Evolutionary conservation across 2,888 invertebrate genomes (phyloP).

Genomic region (Chymomyza caudatula): DNA sequence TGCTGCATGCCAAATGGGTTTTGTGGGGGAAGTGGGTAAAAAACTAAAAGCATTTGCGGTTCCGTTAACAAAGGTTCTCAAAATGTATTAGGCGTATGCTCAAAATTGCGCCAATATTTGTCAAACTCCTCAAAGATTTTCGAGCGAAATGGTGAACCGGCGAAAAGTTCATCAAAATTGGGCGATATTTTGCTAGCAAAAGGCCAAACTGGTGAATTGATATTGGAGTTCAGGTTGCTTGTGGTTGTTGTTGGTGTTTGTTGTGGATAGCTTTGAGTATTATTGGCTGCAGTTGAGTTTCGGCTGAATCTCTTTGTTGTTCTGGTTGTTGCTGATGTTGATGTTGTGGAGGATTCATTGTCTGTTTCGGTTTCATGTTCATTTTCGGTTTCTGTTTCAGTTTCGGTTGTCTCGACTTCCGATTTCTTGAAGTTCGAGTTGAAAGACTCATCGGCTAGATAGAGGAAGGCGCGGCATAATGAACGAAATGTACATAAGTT

Average conservation of each 20-base stretch:
- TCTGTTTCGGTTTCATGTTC: constrained; percentile 27
- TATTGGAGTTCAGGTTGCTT: constrained; percentile 15
- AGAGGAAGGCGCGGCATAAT: background rate
- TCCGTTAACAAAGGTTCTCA: constrained; percentile 45
- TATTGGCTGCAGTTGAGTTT: background rate
- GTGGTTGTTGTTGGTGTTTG: constrained; percentile 3
- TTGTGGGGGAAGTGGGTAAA: background rate
- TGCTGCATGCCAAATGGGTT: constrained; percentile 53
- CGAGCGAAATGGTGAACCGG: constrained; percentile 68
- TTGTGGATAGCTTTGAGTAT: background rate
- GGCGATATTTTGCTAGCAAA: constrained; percentile 47
- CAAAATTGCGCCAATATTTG: constrained; percentile 74
- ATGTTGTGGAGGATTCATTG: constrained; percentile 25
- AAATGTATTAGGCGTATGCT: constrained; percentile 35
- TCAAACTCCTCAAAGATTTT: constrained; percentile 72
- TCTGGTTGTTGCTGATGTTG: constrained; percentile 27
- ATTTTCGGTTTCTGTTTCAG: constrained; percentile 28
- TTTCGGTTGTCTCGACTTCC: constrained; percentile 12
- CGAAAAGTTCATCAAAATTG: constrained; percentile 69
- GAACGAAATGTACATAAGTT: background rate
- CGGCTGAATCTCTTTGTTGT: constrained; percentile 10
- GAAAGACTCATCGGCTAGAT: background rate
- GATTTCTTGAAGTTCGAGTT: background rate
- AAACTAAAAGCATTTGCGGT: constrained; percentile 45
- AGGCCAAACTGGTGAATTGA: constrained; percentile 21